A percentile compares a stretch with the other conserved stretches of the same genome.
phyloP scores from a whole-genome alignment of 2,113 vertebrate genomes.

The Amazona vittata region DNA sequence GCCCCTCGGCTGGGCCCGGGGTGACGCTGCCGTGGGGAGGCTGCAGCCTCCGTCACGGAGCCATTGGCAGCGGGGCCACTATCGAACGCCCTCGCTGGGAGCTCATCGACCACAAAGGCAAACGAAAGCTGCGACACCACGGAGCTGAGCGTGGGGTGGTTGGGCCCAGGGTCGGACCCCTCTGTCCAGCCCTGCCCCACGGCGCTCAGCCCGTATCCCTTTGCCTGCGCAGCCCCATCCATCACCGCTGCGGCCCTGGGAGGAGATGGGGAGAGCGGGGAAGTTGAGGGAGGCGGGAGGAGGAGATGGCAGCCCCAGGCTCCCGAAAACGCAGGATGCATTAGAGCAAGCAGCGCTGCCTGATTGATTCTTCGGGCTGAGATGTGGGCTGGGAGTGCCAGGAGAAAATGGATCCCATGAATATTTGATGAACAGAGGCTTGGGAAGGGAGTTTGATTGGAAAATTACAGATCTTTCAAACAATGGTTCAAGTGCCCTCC shows the following conservation, averaged over 20 bases:
- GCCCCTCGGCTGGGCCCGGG: neutral
- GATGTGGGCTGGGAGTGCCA: constrained; percentile 62
- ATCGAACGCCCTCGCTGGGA: neutral
- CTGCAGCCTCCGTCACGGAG: neutral
- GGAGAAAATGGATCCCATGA: constrained; percentile 72
- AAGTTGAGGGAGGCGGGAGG: neutral
- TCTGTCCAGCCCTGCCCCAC: neutral
- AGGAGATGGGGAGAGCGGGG: neutral
- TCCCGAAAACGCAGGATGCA: constrained; percentile 47
- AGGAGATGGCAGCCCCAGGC: constrained; percentile 48
- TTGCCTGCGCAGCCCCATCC: neutral
- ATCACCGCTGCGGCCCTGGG: neutral
- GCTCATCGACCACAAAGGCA: neutral
- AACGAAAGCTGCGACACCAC: neutral
- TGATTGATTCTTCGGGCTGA: constrained; percentile 66
- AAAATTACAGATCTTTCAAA: constrained; percentile 70
- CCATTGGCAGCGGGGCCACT: neutral
- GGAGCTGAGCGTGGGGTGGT: neutral
- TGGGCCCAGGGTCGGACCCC: neutral
- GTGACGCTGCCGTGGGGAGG: neutral
- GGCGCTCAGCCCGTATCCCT: fast-evolving
- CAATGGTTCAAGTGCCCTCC: constrained; percentile 60
- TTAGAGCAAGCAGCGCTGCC: constrained; percentile 48
- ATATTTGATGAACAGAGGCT: constrained; percentile 71
- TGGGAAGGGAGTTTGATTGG: constrained; percentile 67